Base-by-base conservation (phyloP, 2,888 invertebrate species). In the Eubasilissa splendida region DNA sequence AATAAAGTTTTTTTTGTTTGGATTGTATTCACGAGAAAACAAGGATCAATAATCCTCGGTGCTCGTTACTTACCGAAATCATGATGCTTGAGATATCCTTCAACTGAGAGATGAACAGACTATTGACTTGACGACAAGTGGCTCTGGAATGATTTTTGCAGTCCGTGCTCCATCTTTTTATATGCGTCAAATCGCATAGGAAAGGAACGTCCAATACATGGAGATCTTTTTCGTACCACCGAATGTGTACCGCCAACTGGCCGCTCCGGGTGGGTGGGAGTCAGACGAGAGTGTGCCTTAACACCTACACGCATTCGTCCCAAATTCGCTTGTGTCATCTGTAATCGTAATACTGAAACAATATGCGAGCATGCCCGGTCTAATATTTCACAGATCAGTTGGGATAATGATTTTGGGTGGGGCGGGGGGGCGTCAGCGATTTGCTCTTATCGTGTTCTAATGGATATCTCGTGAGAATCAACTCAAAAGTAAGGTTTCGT, bases 171-270 rank as follows among this genome's bases (percentile, higher is more conserved):
- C 83, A 80, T 82, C 82, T 81, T 82, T 83, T 83, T 83, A 83
- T 83, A 83, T 83, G 83, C 83, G 83, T 83, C 83, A 83, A 82
- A 82, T 82, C 82, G 73, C 82, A 79, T 82, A 83, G 79, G 83
- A 83, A 82, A 83, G 83, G 82, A 80, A 22, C 80, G 76, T 80
- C 80, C 75, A 81, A 74, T 59, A 73, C 78, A 66, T 78, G 33
- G 63, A 50, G 76, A 83, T 77, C 76, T 75, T 80, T 76, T 83
- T 79, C 81, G 75, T 79, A 66, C 80, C 60, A 60, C 78, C 77
- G 68, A 74, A 81, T 78, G 77, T 74, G 74, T 79, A 80, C 80
- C 82, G 63, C 54, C 22, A 14, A 66, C 66, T 58, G 77, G 66
- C 68, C 77, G 66, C 77, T 14, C 42, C 54, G 54, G 54, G 63